Conservation (phyloP, 2,888 invertebrate species). For the Acronicta alni region DNA sequence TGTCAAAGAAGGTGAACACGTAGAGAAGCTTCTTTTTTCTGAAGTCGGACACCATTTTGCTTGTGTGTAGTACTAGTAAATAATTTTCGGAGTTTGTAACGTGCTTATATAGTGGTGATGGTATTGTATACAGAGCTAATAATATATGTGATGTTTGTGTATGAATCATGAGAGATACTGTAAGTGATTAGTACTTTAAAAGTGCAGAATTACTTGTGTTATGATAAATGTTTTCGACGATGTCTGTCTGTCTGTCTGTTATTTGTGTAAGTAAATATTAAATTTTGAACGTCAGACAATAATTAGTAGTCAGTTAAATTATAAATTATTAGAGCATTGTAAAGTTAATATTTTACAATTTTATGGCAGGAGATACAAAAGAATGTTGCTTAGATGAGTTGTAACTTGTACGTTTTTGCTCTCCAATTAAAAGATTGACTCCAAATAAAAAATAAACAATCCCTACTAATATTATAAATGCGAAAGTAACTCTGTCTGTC, state of each 20-base stretch:
- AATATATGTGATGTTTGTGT: conserved; percentile 37
- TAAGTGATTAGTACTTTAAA: conserved; percentile 42
- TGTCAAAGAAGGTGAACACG: conserved; percentile 97
- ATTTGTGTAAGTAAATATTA: no score
- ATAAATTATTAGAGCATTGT: no score
- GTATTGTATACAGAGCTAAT: conserved; percentile 21
- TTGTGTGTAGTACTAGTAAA: conserved; percentile 33
- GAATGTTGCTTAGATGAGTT: no score
- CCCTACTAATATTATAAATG: no score
- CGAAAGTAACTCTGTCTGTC: no score
- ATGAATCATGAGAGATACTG: conserved; percentile 51
- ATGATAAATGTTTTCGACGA: not conserved
- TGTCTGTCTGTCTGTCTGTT: conserved; percentile 16
- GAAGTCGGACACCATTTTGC: conserved; percentile 94
- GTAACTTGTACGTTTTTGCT: no score
- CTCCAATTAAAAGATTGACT: no score
- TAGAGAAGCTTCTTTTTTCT: conserved; percentile 96
- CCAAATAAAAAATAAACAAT: no score
- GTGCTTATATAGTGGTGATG: conserved; percentile 47
- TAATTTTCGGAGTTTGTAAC: conserved; percentile 11
- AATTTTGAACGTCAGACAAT: no score
- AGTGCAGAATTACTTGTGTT: conserved; percentile 13
- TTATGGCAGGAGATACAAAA: no score
- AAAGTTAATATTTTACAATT: no score
- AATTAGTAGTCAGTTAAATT: no score